Evolutionary conservation across 2,797 vertebrate species (phyloP).

Genomic region (Phataginus tricuspis): DNA sequence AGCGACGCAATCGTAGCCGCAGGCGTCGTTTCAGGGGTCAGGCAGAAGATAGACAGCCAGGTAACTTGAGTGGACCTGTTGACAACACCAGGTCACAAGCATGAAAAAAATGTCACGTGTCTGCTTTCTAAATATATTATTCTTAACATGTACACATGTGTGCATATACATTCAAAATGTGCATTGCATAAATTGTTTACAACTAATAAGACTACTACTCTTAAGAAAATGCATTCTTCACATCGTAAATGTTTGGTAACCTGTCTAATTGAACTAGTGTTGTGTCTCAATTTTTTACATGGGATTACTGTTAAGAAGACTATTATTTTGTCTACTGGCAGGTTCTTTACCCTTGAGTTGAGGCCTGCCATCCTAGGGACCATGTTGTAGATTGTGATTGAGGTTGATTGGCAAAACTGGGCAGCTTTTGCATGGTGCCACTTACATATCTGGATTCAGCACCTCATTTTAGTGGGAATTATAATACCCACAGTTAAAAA

Average conservation of each 20-base stretch:
- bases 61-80: constrained; percentile 90
- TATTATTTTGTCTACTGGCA: constrained; percentile 60
- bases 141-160: constrained; percentile 67
- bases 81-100: constrained; percentile 86
- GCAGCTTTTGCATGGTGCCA: constrained; percentile 75
- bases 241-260: constrained; percentile 79
- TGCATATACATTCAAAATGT: constrained; percentile 76
- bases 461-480: constrained; percentile 79
- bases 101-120: constrained; percentile 89
- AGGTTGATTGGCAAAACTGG: constrained; percentile 77
- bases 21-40: constrained; percentile 94
- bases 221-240: constrained; percentile 77
- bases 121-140: constrained; percentile 84
- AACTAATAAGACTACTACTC: constrained; percentile 87
- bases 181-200: constrained; percentile 75
- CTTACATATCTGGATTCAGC: constrained; percentile 68
- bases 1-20: constrained; percentile 98
- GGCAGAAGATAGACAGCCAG: constrained; percentile 99
- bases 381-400: constrained; percentile 50
- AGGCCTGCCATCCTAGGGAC: constrained; percentile 64
- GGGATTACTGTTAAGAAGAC: constrained; percentile 58
- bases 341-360: constrained; percentile 54
- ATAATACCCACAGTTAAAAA: constrained; percentile 74
- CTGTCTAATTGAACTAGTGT: constrained; percentile 86
- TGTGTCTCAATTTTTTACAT: constrained; percentile 78